Evolutionary conservation across 2,113 vertebrate genomes (phyloP), one percentile per base, ranked within the genome.

Genomic region (Oncorhynchus masou): DNA sequence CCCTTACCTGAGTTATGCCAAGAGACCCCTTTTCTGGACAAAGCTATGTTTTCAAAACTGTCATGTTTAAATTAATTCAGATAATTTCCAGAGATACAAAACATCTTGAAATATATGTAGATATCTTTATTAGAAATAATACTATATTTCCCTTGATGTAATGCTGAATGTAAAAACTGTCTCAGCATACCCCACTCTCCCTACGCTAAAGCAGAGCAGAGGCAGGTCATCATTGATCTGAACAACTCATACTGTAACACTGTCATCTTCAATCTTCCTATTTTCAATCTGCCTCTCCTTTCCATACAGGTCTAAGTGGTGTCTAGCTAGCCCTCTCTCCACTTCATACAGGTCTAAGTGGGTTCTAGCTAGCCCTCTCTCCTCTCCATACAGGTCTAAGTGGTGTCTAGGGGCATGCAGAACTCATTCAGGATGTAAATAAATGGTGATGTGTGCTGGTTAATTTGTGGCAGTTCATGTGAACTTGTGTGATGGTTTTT

Each of bases 401-500:
- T 74, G 11, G 25, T 34, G 74, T 69, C 75, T 69, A 54, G 12
- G 73, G 78, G 20, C 78, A 80, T 78, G 39, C 39, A 12, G 8
- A 45, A 45, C 39, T 45, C 8, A 45, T 45, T 45, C 15, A 2
- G 27, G 57, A 59, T 9, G 75, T 66, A 68, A 29, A 68, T 49
- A 51, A 70, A 78, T 51, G 20, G 27, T 79, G 70, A 87, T 79
- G 71, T 64, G 71, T 76, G 12, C 62, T 34, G 80, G 74, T 79
- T 88, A 74, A 86, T 86, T 83, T 83, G 82, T 77, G 65, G 81
- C 49, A 29, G 69, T 77, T 82, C 71, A 77, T 59, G 8, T 80
- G 78, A 83, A 81, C 85, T 74, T 4, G 25, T 80, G 74, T 64
- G 79, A 81, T 79, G 70, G 70, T 65, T 74, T 65, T 74, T 45